phyloP scores from a whole-genome alignment of 2,113 vertebrate species.

The Myanophis thanlyinensis region DNA sequence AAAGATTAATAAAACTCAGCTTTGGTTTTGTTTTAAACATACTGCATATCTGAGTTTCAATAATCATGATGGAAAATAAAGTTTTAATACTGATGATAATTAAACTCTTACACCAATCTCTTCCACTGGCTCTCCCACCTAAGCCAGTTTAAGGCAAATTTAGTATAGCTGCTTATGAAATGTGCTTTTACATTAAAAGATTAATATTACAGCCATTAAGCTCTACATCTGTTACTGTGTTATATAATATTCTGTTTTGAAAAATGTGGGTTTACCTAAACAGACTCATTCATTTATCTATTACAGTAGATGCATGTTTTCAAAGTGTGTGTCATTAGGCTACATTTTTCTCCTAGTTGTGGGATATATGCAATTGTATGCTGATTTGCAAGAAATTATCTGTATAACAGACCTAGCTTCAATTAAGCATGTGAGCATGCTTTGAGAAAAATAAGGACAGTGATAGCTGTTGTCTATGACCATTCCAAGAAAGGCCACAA shows the following conservation, averaged over 20 bases:
- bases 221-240: not conserved
- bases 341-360: not conserved
- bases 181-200: conserved; percentile 53
- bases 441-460: not conserved
- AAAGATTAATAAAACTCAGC: not conserved
- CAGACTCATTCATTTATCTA: not conserved
- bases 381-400: not conserved
- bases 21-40: not conserved
- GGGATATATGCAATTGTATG: not conserved
- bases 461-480: not conserved
- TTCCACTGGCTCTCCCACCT: conserved; percentile 1
- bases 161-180: conserved; percentile 40
- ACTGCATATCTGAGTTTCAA: not conserved
- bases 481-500: not conserved
- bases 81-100: not conserved
- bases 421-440: not conserved
- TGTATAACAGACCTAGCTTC: not conserved
- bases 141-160: conserved; percentile 43
- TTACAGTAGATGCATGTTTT: not conserved
- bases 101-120: not conserved
- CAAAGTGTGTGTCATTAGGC: not conserved
- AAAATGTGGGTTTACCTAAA: not conserved
- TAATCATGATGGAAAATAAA: not conserved
- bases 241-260: not conserved
- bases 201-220: conserved; percentile 25